These are phyloP conservation scores for Aplochiton taeniatus DNA, from an alignment of 2,797 vertebrate species.

Conservation along the genomic window DNA sequence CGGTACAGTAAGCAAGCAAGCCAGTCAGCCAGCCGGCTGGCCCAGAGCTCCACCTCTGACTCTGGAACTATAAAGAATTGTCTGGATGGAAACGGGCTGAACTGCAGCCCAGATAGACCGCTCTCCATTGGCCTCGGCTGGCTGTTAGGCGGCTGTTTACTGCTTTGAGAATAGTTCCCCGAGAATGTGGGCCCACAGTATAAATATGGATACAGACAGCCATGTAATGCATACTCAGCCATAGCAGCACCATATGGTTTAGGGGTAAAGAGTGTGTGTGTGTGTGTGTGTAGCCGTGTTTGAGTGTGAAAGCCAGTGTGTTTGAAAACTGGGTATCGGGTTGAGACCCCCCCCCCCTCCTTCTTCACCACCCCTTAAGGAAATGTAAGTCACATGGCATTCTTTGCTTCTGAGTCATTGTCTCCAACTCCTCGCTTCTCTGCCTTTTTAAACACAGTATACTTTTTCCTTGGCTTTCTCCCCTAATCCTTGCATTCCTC, in stretches of 20 bases:
- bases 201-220: slow-evolving; percentile 5
- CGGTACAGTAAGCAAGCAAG: slow-evolving; percentile 31
- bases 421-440: slow-evolving; percentile 51
- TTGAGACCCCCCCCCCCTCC: slow-evolving; percentile 46
- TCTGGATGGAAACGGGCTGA: slow-evolving; percentile 50
- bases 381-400: slow-evolving; percentile 76
- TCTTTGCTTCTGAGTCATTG: slow-evolving; percentile 74
- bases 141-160: too few species aligned
- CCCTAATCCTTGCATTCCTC: slow-evolving; percentile 58
- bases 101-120: too few species aligned
- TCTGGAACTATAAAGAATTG: slow-evolving; percentile 46
- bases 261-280: background rate
- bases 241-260: slow-evolving; percentile 1
- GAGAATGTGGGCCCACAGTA: background rate
- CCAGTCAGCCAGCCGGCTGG: slow-evolving; percentile 32
- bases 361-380: slow-evolving; percentile 52
- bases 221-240: slow-evolving; percentile 28
- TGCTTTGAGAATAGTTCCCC: too few species aligned
- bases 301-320: slow-evolving; percentile 25
- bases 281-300: background rate
- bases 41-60: slow-evolving; percentile 16
- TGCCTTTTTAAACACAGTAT: slow-evolving; percentile 12
- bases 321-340: slow-evolving; percentile 56
- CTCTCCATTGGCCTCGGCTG: too few species aligned
- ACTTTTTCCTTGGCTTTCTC: slow-evolving; percentile 41